These are phyloP conservation scores for Neodiprion pinetum DNA, from an alignment of 1,140 invertebrate species.

Conservation along the genomic window DNA sequence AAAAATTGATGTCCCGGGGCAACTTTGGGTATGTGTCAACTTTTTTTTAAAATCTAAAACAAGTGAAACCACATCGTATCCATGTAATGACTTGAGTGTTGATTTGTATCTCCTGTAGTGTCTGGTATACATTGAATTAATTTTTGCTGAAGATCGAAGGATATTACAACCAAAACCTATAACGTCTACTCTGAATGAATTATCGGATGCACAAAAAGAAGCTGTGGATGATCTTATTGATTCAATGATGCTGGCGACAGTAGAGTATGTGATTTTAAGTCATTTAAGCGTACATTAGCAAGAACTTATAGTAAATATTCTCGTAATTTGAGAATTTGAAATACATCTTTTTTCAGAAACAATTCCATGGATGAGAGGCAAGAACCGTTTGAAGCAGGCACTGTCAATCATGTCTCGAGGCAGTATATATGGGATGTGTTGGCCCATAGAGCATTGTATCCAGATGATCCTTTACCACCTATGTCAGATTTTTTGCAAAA, in stretches of 20 bases:
- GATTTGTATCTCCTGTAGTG: slow-evolving; percentile 28
- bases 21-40: slow-evolving; percentile 38
- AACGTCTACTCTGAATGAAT: slow-evolving; percentile 27
- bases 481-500: slow-evolving; percentile 29
- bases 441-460: slow-evolving; percentile 36
- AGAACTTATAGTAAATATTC: too few relatives aligned
- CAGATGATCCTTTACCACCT: slow-evolving; percentile 32
- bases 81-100: background rate
- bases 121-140: slow-evolving; percentile 32
- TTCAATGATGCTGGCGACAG: slow-evolving; percentile 30
- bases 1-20: slow-evolving; percentile 27
- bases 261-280: slow-evolving; percentile 20
- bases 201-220: slow-evolving; percentile 29
- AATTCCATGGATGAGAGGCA: background rate
- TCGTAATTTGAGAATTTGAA: background rate
- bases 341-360: background rate
- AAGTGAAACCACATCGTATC: background rate
- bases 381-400: slow-evolving; percentile 32
- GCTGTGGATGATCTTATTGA: slow-evolving; percentile 34
- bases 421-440: slow-evolving; percentile 38
- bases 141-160: slow-evolving; percentile 35
- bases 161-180: slow-evolving; percentile 28
- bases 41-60: slow-evolving; percentile 15
- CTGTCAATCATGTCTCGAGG: slow-evolving; percentile 27
- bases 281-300: too few relatives aligned